A percentile compares a stretch with the other conserved stretches of the same genome.
Conservation (phyloP, 2,797 vertebrate species). For the Pseudochromis fuscus region DNA sequence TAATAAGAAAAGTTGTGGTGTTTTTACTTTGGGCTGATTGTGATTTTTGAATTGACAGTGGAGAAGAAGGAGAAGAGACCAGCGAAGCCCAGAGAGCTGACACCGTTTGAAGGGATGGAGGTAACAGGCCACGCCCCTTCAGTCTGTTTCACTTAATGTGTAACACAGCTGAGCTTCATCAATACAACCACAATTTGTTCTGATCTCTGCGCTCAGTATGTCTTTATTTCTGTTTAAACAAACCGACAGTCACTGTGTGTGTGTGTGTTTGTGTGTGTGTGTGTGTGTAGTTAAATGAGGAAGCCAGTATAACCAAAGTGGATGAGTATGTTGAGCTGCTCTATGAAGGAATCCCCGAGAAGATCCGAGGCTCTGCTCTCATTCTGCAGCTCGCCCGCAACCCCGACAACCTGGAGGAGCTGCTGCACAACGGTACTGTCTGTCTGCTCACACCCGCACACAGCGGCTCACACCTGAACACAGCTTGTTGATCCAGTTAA, state of each 20-base stretch:
- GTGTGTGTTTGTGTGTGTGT: not conserved
- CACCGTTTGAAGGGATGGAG: constrained; percentile 97
- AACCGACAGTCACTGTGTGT: no score
- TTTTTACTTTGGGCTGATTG: not conserved
- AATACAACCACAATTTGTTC: not conserved
- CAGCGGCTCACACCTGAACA: not conserved
- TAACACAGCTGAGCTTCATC: not conserved
- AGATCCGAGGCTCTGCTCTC: constrained; percentile 90
- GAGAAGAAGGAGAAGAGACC: constrained; percentile 91
- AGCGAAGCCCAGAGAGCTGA: constrained; percentile 92
- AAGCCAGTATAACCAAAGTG: constrained; percentile 74
- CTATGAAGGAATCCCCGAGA: constrained; percentile 93
- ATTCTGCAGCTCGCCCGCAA: constrained; percentile 93
- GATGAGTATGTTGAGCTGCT: constrained; percentile 90
- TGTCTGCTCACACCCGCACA: not conserved
- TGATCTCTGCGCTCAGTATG: not conserved
- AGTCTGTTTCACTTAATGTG: no score
- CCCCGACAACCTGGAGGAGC: constrained; percentile 93
- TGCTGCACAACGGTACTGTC: constrained; percentile 89
- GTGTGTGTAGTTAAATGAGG: constrained; percentile 66
- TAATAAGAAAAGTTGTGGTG: not conserved
- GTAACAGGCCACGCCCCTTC: no score
- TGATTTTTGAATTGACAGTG: constrained; percentile 67
- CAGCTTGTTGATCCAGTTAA: not conserved
- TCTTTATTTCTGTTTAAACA: not conserved